phyloP scores from a whole-genome alignment of 2,113 vertebrate genomes.

The Menidia beryllina region DNA sequence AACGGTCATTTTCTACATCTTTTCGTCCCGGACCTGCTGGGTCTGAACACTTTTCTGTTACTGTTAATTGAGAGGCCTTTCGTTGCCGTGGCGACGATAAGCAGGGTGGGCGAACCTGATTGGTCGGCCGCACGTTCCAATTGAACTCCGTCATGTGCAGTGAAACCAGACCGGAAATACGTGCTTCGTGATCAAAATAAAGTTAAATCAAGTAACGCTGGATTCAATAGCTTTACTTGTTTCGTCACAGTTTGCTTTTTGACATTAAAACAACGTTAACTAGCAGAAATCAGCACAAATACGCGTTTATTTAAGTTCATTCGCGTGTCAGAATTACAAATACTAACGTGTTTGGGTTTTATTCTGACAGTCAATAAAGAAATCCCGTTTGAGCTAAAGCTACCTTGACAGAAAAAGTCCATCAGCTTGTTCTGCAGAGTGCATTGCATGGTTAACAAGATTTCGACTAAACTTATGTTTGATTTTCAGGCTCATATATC shows the following conservation, averaged over 20 bases:
- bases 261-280: background rate
- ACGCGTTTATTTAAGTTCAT: too few species aligned
- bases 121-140: background rate
- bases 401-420: background rate
- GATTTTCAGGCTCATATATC: conserved; percentile 47
- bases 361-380: conserved; percentile 38
- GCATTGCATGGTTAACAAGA: conserved; percentile 3
- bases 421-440: background rate
- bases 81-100: conserved; percentile 51
- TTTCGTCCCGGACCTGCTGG: background rate
- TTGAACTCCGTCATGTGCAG: fast-evolving
- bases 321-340: too few species aligned
- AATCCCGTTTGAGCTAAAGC: background rate
- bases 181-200: conserved; percentile 22
- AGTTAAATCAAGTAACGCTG: background rate
- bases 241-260: background rate
- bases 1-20: background rate
- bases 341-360: background rate
- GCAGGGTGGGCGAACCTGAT: conserved; percentile 33
- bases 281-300: too few species aligned
- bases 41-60: background rate
- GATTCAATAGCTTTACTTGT: background rate
- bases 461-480: conserved; percentile 12
- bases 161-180: background rate
- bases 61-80: background rate